phyloP scores from a whole-genome alignment of 2,888 invertebrate genomes.

The Mythimna impura region DNA sequence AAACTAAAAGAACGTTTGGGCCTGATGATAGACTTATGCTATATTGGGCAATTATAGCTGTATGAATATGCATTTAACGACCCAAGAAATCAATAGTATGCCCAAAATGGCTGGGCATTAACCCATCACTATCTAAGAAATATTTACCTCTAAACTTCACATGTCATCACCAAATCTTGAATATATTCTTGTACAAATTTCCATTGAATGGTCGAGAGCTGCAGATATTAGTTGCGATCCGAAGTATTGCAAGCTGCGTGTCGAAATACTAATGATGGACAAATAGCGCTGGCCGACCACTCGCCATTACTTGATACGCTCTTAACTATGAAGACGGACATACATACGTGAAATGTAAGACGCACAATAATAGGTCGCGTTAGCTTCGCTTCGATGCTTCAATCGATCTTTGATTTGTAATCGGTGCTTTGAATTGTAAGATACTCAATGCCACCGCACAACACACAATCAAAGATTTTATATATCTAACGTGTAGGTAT shows the following conservation, averaged over 20 bases:
- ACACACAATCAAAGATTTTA: too few species aligned
- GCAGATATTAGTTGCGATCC: conserved; percentile 37
- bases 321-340: conserved; percentile 7
- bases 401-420: conserved; percentile 15
- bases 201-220: conserved; percentile 14
- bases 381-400: not conserved
- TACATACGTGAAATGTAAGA: not conserved
- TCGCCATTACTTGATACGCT: conserved; percentile 9
- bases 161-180: conserved; percentile 20
- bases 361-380: conserved; percentile 12
- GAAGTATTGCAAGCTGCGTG: conserved; percentile 28
- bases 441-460: not conserved
- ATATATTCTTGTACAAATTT: conserved; percentile 3
- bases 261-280: conserved; percentile 36
- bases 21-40: too few species aligned
- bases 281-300: conserved; percentile 20
- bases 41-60: too few species aligned
- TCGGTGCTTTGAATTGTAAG: not conserved
- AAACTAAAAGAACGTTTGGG: too few species aligned
- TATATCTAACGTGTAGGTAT: too few species aligned
- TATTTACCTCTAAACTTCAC: not conserved
- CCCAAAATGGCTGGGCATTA: not conserved
- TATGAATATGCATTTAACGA: too few species aligned
- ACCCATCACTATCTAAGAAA: not conserved
- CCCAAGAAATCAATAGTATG: not conserved